A percentile compares a stretch with the other conserved stretches of the same genome.
These are phyloP conservation scores for Mycteria americana DNA, from an alignment of 2,797 vertebrate species.

Conservation along the genomic window DNA sequence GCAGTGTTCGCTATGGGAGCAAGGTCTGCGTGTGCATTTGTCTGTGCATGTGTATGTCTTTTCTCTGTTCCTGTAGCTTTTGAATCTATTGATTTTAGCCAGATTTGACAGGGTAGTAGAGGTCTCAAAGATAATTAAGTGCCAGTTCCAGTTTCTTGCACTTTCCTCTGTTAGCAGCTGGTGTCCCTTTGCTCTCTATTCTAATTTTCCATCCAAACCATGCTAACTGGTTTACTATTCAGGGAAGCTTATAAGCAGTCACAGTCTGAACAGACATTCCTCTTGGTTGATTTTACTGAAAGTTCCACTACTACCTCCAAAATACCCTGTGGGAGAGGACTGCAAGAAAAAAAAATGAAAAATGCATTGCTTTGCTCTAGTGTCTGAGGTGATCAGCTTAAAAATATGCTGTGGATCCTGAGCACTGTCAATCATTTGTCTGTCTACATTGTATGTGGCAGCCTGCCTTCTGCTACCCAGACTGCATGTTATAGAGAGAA, in stretches of 20 bases:
- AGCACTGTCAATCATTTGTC: background rate
- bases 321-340: background rate
- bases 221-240: background rate
- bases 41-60: background rate
- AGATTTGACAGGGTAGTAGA: background rate
- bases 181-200: background rate
- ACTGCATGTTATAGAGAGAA: background rate
- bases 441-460: background rate
- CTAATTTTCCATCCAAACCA: background rate
- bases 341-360: background rate
- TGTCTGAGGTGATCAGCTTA: background rate
- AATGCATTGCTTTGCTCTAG: background rate
- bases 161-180: slow-evolving; percentile 2
- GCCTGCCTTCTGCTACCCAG: background rate
- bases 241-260: background rate
- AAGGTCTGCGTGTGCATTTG: background rate
- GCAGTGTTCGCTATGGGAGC: fast-evolving
- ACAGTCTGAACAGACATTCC: background rate
- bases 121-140: slow-evolving; percentile 35
- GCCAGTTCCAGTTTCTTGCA: slow-evolving; percentile 21
- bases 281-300: background rate
- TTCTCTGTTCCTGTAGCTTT: background rate
- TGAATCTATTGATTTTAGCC: background rate
- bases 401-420: background rate
- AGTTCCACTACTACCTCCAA: background rate